Evolutionary conservation across 2,113 vertebrate species (phyloP).

Genomic region (Cebidichthys violaceus): DNA sequence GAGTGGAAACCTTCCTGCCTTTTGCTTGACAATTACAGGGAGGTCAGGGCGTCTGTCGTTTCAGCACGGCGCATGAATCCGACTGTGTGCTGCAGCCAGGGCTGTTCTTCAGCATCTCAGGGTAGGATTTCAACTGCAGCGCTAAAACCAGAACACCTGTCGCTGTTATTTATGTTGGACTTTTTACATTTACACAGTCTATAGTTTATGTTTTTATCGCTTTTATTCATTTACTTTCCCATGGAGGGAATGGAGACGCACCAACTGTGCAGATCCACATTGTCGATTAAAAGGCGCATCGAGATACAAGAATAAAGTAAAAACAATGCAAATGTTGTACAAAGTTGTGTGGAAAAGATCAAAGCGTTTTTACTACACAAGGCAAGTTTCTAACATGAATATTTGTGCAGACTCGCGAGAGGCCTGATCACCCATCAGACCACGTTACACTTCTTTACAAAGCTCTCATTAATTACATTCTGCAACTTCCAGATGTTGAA

Average conservation of each 20-base stretch:
- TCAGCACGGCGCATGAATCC: slow-evolving; percentile 35
- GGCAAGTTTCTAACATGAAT: background rate
- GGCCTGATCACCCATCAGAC: background rate
- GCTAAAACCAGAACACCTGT: slow-evolving; percentile 69
- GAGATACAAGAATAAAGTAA: too few relatives aligned
- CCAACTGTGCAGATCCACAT: background rate
- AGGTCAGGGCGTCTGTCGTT: slow-evolving; percentile 60
- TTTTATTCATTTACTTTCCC: background rate
- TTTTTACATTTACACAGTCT: slow-evolving; percentile 18
- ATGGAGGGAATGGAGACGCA: background rate
- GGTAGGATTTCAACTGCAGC: slow-evolving; percentile 66
- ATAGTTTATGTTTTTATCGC: background rate
- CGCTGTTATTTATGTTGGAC: slow-evolving; percentile 37
- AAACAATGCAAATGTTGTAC: background rate
- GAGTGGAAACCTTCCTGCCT: slow-evolving; percentile 57
- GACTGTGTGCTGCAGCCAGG: slow-evolving; percentile 37
- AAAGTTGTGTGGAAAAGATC: background rate
- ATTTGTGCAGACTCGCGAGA: background rate
- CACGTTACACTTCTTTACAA: background rate
- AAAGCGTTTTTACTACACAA: background rate
- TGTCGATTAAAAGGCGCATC: background rate
- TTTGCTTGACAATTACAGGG: slow-evolving; percentile 62
- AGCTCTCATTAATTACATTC: background rate
- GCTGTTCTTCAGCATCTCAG: slow-evolving; percentile 52
- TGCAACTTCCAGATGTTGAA: background rate